Evolutionary conservation across 1,140 invertebrate species (phyloP), one percentile per base, ranked within the genome.

Genomic region (Ceratosolen fusciceps): DNA sequence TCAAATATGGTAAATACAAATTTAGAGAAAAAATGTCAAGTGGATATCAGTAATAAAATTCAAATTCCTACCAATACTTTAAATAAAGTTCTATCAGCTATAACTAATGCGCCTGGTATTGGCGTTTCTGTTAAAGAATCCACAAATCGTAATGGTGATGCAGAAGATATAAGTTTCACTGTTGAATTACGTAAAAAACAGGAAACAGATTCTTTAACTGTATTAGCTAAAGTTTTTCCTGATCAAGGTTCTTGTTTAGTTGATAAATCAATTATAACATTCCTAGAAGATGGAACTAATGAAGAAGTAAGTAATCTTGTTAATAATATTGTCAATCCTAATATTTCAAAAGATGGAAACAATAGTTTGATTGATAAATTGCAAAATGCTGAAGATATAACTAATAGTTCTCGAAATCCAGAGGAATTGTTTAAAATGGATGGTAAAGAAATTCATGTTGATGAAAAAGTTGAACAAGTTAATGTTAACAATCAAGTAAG

Each of bases 141-240:
- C 10, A 84, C 83, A n/a, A 88, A 86, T 83, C 84, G 84, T 34
- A 84, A 80, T 54, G 85, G 74, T 14, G 87, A 90, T 52, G 83
- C 82, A 0, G 89, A 90, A 62, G 90, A 90, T 47, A 90, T 90
- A 26, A 90, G 89, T 75, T 90, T 90, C 68, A 90, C 87, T 0
- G 86, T 90, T 19, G 89, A 90, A 78, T 72, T 90, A 1, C 85
- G 86, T 24, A 88, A 88, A 31, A 91, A 90, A 58, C 77, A 85
- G 47, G 81, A 86, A n/a, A 83, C 77, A 14, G 83, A 85, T 47
- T 79, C 83, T 0, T 80, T 87, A 14, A 88, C 85, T 0, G 88
- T 87, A 10, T 83, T 87, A 67, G 90, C 90, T 0, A 87, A 85
- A 74, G 87, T 90, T 34, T 90, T 90, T 81, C 90, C 90, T 10